Conservation (phyloP, 2,113 vertebrate species). For the Cavia aperea region DNA sequence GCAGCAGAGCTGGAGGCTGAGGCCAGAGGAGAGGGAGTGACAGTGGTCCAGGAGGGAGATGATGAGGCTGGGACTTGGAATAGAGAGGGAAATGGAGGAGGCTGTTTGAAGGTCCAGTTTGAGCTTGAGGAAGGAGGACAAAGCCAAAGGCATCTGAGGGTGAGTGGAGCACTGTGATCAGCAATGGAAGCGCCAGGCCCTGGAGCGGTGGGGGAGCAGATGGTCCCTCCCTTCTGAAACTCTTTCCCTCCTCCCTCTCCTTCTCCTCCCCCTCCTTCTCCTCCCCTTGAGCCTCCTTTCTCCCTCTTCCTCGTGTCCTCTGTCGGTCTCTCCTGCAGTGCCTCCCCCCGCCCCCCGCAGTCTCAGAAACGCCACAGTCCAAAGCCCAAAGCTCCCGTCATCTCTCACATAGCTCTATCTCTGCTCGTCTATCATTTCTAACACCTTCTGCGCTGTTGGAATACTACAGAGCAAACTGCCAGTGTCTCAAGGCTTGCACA, state of each 20-base stretch:
- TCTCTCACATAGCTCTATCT: accelerated
- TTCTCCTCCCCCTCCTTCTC: not conserved
- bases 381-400: not conserved
- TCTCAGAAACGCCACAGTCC: not conserved
- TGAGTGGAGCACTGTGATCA: not conserved
- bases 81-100: not conserved
- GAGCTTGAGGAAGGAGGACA: not conserved
- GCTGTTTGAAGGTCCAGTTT: not conserved
- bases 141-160: not conserved
- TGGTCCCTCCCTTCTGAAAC: not conserved
- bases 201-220: not conserved
- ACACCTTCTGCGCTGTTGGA: not conserved
- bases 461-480: not conserved
- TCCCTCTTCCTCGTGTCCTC: not conserved
- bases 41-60: not conserved
- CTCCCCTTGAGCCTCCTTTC: not conserved
- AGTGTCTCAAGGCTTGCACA: not conserved
- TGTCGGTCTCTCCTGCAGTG: not conserved
- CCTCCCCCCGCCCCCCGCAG: not conserved
- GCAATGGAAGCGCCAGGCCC: not conserved
- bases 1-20: not conserved
- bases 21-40: not conserved
- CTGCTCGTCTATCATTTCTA: not conserved
- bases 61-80: not conserved
- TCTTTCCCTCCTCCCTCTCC: not conserved